Evolutionary conservation across 2,888 invertebrate species (phyloP).

Genomic region (Idaea dimidiata): DNA sequence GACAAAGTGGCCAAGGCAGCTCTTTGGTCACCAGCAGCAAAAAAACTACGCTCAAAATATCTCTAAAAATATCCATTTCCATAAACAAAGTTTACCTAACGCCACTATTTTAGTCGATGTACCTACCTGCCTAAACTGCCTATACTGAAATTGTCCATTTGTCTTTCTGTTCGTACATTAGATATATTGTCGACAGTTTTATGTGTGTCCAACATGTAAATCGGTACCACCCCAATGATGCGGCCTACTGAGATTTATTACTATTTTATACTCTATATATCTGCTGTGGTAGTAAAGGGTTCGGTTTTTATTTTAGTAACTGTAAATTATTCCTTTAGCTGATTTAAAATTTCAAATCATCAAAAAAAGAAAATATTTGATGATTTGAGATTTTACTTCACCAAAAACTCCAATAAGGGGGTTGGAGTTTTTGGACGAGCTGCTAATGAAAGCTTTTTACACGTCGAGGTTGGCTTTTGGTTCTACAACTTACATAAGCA

Average conservation of each 20-base stretch:
- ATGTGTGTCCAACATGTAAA: constrained; percentile 30
- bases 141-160: constrained; percentile 28
- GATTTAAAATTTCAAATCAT: not conserved
- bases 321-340: not conserved
- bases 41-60: too few species aligned
- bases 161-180: constrained; percentile 24
- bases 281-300: constrained; percentile 18
- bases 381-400: too few species aligned
- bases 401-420: too few species aligned
- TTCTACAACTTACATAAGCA: too few species aligned
- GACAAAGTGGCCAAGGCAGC: too few species aligned
- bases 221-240: constrained; percentile 21
- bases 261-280: constrained; percentile 19
- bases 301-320: not conserved
- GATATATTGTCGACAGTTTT: constrained; percentile 34
- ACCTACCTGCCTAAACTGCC: too few species aligned
- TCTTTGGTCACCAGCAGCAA: too few species aligned
- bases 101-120: constrained; percentile 7
- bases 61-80: not conserved
- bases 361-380: too few species aligned
- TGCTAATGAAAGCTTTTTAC: too few species aligned
- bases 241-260: constrained; percentile 25
- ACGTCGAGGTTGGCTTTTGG: too few species aligned
- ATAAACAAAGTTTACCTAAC: constrained; percentile 14
- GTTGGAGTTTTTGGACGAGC: too few species aligned